Base-by-base conservation (phyloP, 1,140 invertebrate genomes). In the Diploscapter pachys region DNA sequence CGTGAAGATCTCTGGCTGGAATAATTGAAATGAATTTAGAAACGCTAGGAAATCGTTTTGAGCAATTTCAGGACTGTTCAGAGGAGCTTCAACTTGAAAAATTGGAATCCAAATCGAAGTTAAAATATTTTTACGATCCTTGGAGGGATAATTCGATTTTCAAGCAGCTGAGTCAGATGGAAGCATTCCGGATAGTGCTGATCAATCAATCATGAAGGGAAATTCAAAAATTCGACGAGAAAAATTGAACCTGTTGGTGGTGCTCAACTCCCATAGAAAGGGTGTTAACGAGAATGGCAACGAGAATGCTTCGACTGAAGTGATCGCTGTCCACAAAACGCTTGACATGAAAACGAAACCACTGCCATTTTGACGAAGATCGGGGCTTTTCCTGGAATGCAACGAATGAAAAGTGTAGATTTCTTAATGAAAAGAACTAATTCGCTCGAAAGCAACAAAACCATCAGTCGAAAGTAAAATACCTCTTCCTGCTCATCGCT, bases 191-290 rank as follows among this genome's bases (percentile, higher is more conserved):
- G 31, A 31, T 31, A 31, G 31, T 31, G 31, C 31, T 31, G 31
- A 31, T 31, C 31, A 31, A 31, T 31, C 31, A 31, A 31, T 31
- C 31, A 31, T 31, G 31, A 31, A 31, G 31, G 31, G 57, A 68
- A 31, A 50, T 31, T 9, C 9, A 5, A 54, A 51, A 9, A 48
- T 52, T 68, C 56, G 8, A 6, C 53, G 9, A 52, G 11, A 52
- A 68, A 31, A 9, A 72, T 71, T n/a, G 31, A 51, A 79, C 91
- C 90, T 93, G 92, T 85, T 98, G 92, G 85, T 99, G 96, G 86
- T 98, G 96, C 86, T 99, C 97, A 73, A 99, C 95, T 49, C 96
- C 97, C 97, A 99, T 99, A 79, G 93, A 96, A 48, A 99, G 89
- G 0, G 97, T 99, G 87, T 99, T 99, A 80, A 99, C 93, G 48